These are phyloP conservation scores for Panulirus ornatus DNA, from an alignment of 1,140 invertebrate species.

Conservation along the genomic window DNA sequence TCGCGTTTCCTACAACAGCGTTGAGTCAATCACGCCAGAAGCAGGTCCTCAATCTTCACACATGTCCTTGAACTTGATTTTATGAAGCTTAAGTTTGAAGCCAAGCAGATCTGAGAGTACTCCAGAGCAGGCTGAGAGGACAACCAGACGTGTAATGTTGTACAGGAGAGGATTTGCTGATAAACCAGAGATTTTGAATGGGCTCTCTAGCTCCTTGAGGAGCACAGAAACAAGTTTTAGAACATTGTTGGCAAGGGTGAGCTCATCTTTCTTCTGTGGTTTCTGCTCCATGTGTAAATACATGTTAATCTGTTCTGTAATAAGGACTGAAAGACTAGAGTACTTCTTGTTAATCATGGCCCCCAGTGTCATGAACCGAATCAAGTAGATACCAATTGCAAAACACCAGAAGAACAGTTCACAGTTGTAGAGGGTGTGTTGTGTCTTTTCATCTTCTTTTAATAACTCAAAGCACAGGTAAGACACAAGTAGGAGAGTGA, in stretches of 20 bases:
- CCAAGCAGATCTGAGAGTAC: conserved; percentile 96
- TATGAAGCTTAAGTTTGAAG: conserved; percentile 97
- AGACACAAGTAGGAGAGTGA: conserved; percentile 90
- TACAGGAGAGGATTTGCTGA: conserved; percentile 97
- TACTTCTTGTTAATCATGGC: conserved; percentile 95
- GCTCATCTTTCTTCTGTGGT: conserved; percentile 96
- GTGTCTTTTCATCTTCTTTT: conserved; percentile 80
- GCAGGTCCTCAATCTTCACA: too few relatives aligned
- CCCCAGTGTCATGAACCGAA: conserved; percentile 95
- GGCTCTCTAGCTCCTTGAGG: conserved; percentile 97
- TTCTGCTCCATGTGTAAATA: conserved; percentile 98
- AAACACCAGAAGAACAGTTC: conserved; percentile 80
- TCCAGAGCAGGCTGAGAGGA: conserved; percentile 95
- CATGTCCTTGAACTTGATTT: conserved; percentile 89
- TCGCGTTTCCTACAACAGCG: too few relatives aligned
- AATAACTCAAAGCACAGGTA: conserved; percentile 93
- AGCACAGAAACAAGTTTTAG: conserved; percentile 96
- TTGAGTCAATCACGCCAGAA: too few relatives aligned
- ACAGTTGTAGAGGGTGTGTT: conserved; percentile 55
- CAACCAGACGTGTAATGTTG: conserved; percentile 96
- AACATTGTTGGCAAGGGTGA: conserved; percentile 97
- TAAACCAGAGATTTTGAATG: conserved; percentile 97
- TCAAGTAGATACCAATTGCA: conserved; percentile 90
- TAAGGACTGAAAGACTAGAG: conserved; percentile 90
- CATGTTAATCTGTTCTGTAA: conserved; percentile 95